phyloP scores from a whole-genome alignment of 2,888 invertebrate species.

The Xestia ashworthii region DNA sequence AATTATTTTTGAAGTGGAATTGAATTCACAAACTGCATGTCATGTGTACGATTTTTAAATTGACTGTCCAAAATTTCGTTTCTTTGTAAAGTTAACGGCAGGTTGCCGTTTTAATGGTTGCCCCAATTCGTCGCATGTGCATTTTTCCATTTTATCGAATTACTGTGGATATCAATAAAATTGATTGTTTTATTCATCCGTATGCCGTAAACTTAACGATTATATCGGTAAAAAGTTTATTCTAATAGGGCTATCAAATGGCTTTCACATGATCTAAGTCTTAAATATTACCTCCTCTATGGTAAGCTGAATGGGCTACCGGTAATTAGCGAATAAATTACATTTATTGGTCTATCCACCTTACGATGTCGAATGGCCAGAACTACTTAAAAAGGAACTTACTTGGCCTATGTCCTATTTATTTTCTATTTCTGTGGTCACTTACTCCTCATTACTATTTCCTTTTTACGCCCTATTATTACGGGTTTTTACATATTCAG shows the following conservation, averaged over 20 bases:
- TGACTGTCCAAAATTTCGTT: conserved; percentile 43
- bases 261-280: neutral
- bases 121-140: conserved; percentile 1
- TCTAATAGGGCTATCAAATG: neutral
- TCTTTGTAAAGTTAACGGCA: conserved; percentile 33
- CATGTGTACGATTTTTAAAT: conserved; percentile 60
- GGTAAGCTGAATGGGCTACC: neutral
- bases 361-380: conserved; percentile 17
- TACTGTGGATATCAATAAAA: conserved; percentile 12
- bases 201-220: neutral
- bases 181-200: conserved; percentile 16
- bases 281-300: conserved; percentile 7
- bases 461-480: conserved; percentile 13
- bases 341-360: conserved; percentile 10
- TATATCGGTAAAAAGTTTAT: conserved; percentile 1
- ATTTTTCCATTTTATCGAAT: conserved; percentile 14
- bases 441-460: conserved; percentile 37
- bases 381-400: conserved; percentile 26
- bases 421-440: conserved; percentile 29
- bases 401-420: conserved; percentile 12
- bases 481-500: neutral
- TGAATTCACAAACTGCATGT: conserved; percentile 65
- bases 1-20: conserved; percentile 69
- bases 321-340: conserved; percentile 31
- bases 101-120: conserved; percentile 28